Conservation (phyloP, 1,140 invertebrate species). For the Drosophila oshimai region DNA sequence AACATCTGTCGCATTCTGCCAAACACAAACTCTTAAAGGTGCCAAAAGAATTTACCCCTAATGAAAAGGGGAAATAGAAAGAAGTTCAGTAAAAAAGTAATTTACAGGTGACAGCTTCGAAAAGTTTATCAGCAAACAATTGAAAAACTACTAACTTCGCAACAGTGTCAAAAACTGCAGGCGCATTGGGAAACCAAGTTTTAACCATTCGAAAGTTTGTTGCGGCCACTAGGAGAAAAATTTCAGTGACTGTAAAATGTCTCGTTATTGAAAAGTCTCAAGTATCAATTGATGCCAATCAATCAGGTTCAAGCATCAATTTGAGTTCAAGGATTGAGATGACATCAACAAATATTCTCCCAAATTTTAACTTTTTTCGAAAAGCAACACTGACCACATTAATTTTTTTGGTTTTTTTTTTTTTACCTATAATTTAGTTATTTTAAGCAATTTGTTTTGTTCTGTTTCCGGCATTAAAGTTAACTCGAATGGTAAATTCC, state of each 20-base stretch:
- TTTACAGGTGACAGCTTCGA: slow-evolving; percentile 25
- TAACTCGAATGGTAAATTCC: not conserved
- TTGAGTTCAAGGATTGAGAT: not conserved
- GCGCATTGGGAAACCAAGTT: slow-evolving; percentile 13
- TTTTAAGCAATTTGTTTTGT: no score
- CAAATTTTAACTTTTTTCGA: no score
- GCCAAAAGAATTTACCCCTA: not conserved
- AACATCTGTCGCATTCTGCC: not conserved
- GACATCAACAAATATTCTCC: not conserved
- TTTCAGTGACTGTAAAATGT: not conserved
- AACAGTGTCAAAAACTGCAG: slow-evolving; percentile 47
- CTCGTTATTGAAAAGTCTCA: slow-evolving; percentile 1
- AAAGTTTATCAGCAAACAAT: slow-evolving; percentile 15
- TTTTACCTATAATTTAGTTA: no score
- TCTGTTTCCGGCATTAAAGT: not conserved
- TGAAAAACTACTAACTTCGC: slow-evolving; percentile 21
- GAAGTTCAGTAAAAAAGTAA: not conserved
- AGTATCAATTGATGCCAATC: slow-evolving; percentile 13
- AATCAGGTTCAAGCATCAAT: not conserved
- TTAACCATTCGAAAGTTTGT: slow-evolving; percentile 28
- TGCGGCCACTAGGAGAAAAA: not conserved
- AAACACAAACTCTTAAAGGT: not conserved
- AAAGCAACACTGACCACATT: not conserved
- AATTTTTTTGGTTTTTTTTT: no score
- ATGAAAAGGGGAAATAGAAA: not conserved